Conservation (phyloP, 2,113 vertebrate species). For the Taurulus bubalis region DNA sequence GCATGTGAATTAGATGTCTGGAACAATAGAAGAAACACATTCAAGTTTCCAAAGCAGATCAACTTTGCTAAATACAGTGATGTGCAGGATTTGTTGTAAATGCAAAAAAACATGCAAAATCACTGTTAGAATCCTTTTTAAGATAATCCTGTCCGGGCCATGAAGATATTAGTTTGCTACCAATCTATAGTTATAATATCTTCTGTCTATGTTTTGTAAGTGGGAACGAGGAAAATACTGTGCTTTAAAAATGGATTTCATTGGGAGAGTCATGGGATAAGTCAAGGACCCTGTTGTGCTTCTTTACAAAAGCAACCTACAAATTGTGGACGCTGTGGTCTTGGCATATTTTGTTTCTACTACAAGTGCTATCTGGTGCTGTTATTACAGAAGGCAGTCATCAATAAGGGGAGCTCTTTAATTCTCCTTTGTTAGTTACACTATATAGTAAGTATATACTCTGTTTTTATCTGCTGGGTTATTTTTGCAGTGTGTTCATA, state of each 20-base stretch:
- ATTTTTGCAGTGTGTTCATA: constrained; percentile 58
- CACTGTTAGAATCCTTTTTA: not conserved
- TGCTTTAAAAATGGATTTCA: not conserved
- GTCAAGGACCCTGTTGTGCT: constrained; percentile 3
- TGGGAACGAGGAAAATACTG: not conserved
- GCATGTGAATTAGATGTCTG: constrained; percentile 6
- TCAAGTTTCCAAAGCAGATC: not conserved
- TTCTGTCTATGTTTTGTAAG: not conserved
- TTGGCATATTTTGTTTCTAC: constrained; percentile 44
- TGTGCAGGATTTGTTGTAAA: constrained; percentile 11
- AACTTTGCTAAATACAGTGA: not conserved
- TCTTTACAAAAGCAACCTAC: constrained; percentile 32
- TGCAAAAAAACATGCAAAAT: constrained; percentile 3
- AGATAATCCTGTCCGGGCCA: not conserved
- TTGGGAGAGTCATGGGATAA: not conserved
- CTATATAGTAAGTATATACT: constrained; percentile 58
- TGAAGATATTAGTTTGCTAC: constrained; percentile 7
- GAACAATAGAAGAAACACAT: not conserved
- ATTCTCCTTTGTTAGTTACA: constrained; percentile 42
- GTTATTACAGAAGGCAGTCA: constrained; percentile 25
- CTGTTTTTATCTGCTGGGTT: constrained; percentile 44
- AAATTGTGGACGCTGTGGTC: constrained; percentile 45
- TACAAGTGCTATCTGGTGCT: constrained; percentile 37
- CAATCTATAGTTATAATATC: constrained; percentile 1
- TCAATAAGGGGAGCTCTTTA: constrained; percentile 11